Base-by-base conservation (phyloP, 2,888 invertebrate species). In the Lithophane leautieri region DNA sequence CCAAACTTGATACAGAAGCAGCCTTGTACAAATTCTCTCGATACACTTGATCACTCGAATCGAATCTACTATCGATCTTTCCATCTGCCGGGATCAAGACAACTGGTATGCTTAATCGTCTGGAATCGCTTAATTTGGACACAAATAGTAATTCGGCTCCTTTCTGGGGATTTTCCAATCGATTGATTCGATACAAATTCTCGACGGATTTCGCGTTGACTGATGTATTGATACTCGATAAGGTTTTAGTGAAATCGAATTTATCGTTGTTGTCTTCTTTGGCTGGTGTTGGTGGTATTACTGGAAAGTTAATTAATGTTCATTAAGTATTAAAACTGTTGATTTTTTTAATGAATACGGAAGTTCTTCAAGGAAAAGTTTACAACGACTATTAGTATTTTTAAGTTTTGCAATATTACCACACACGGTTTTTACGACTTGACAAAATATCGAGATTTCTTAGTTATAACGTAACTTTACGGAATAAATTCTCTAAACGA, bases 211-310 rank as follows among this genome's bases (percentile, higher is more conserved):
- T 94, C 16, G 95, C 89, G 69, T 90, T 87, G n/a, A 88, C 90
- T 69, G 86, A 76, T 68, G 90, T 87, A 50, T 85, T 88, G 58
- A 86, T 73, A 54, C 81, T 89, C 52, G 89, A 89, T 52, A 88
- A 83, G 54, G 87, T 90, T 82, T 92, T 94, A 9, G 82, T 70
- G 81, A 95, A 96, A 86, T 93, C 91, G 83, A 96, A 96, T 88
- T 92, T 91, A 19, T 92, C 90, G 73, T 91, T 91, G 16, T 88
- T 91, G 28, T 92, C 90, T n/a, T 93, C 94, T 8, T 92, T 90
- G 16, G 94, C 95, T 63, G 96, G 96, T 42, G 96, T 96, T 7
- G 96, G 96, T 66, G 96, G 96, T 76, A 96, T 96, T 73, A 96
- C 96, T 96, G 90, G 8, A 94, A 94, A 76, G 74, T 34, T 3